Conservation (phyloP, 1,140 invertebrate species). For the Antheraea mylitta region DNA sequence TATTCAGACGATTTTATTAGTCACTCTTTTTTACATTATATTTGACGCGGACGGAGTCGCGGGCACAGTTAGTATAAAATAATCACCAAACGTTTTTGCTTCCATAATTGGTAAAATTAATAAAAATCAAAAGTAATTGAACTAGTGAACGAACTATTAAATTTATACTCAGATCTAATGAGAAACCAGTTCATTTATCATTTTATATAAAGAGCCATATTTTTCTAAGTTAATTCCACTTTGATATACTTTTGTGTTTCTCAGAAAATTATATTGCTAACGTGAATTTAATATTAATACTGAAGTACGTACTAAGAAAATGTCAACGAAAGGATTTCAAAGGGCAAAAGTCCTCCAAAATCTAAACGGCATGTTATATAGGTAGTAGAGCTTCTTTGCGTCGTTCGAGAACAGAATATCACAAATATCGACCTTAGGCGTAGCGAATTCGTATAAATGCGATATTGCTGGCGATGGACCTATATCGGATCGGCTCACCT, state of each 20-base stretch:
- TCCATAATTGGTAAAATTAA: too few relatives aligned
- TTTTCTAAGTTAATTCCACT: background rate
- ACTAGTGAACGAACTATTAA: too few relatives aligned
- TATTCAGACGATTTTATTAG: too few relatives aligned
- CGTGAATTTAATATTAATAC: background rate
- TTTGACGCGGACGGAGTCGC: too few relatives aligned
- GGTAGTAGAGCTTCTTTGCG: conserved; percentile 1
- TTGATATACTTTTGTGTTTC: background rate
- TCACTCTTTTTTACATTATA: too few relatives aligned
- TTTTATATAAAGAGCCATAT: too few relatives aligned
- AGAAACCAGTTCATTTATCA: too few relatives aligned
- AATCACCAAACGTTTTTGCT: too few relatives aligned
- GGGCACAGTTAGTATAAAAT: too few relatives aligned
- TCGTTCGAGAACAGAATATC: conserved; percentile 27
- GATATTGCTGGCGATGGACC: conserved; percentile 26
- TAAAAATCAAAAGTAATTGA: too few relatives aligned
- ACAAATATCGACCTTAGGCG: conserved; percentile 16
- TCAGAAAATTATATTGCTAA: too few relatives aligned
- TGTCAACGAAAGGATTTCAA: conserved; percentile 7
- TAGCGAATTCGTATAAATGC: conserved; percentile 42
- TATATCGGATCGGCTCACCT: conserved; percentile 26
- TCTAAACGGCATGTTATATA: conserved; percentile 25
- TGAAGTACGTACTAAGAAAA: background rate
- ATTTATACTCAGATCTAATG: too few relatives aligned
- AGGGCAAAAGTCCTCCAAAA: conserved; percentile 28